Evolutionary conservation across 1,140 invertebrate species (phyloP), one percentile per base, ranked within the genome.

Genomic region (Platorchestia sp.): DNA sequence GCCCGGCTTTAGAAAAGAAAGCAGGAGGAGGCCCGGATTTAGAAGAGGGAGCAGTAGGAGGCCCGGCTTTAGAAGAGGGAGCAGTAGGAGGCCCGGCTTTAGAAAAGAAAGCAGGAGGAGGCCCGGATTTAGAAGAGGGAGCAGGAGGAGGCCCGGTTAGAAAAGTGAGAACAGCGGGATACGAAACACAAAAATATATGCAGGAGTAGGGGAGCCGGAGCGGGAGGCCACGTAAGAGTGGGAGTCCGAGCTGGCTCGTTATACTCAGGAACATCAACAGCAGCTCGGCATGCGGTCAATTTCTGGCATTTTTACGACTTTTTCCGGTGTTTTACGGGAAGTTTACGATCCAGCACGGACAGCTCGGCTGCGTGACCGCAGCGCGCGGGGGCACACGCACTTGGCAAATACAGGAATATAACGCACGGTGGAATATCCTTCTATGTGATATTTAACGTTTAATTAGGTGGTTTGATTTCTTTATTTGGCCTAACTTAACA

Each of bases 281-380:
- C 59, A 75, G 59, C 59, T 75, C 59, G 59, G 59, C 14, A 75
- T 75, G 59, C 59, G 59, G 59, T 75, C 59, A 75, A 75, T 75
- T 75, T 75, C 59, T 75, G 59, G 59, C 59, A 75, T 75, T 75
- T 75, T 75, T 75, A 75, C 59, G 59, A 75, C 59, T 75, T 75
- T 75, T 75, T 36, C 59, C 59, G 59, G 59, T 75, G 59, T 75
- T 75, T 75, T 75, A 75, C 59, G 59, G 59, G 59, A 75, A 75
- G 14, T 75, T 75, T 75, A 75, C 59, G 59, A 75, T 27, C 59
- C 59, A 75, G 59, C 7, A 75, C 27, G 36, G 59, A 75, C 59
- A 75, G 59, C 59, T 75, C 59, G 36, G 59, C 59, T 27, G 14
- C 59, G 59, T 75, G 59, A 36, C 59, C 59, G 59, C 59, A 75